phyloP scores from a whole-genome alignment of 2,797 vertebrate genomes.

The Cuniculus paca region DNA sequence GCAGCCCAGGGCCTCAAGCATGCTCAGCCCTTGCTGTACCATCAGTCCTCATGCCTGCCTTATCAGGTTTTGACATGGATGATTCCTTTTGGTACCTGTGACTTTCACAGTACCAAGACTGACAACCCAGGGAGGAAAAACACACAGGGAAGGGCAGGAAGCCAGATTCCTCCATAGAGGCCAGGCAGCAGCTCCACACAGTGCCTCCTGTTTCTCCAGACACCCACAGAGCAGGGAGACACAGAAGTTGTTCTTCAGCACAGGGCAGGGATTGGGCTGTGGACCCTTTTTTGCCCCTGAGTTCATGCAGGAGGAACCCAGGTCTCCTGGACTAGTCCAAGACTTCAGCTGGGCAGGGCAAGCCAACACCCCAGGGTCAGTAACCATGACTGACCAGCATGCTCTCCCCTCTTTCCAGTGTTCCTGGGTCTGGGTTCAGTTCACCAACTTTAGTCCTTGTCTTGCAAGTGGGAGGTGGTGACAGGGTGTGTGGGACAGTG shows the following conservation, averaged over 20 bases:
- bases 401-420: neutral
- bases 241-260: neutral
- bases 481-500: neutral
- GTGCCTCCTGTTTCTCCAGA: neutral
- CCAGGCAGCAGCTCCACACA: neutral
- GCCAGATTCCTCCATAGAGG: neutral
- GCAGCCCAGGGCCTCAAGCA: neutral
- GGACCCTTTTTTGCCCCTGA: neutral
- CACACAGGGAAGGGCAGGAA: neutral
- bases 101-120: neutral
- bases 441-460: neutral
- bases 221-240: neutral
- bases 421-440: neutral
- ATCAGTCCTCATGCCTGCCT: neutral
- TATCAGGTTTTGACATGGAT: neutral
- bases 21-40: too few relatives aligned
- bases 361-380: neutral
- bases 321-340: neutral
- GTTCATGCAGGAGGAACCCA: neutral
- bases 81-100: neutral
- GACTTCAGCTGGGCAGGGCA: neutral
- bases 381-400: neutral
- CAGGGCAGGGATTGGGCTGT: neutral
- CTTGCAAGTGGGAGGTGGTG: neutral
- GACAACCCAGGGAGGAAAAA: neutral